Conservation (phyloP, 2,113 vertebrate genomes). For the Anoplopoma fimbria region DNA sequence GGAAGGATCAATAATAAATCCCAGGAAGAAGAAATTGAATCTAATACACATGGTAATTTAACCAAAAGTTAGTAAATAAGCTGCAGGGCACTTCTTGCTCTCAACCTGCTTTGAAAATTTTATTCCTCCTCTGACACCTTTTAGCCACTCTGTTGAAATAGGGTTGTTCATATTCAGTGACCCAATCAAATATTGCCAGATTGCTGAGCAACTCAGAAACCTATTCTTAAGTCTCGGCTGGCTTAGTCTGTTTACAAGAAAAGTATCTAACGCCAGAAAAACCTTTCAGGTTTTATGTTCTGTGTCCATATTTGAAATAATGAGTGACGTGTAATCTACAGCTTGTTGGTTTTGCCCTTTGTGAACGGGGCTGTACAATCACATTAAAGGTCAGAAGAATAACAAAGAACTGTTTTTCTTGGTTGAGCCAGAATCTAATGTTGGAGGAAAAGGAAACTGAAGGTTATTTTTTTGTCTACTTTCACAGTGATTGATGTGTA, state of each 20-base stretch:
- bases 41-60: slow-evolving; percentile 51
- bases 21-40: slow-evolving; percentile 49
- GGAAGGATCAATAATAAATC: slow-evolving; percentile 55
- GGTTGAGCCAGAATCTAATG: slow-evolving; percentile 15
- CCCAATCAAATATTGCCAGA: slow-evolving; percentile 18
- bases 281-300: slow-evolving; percentile 28
- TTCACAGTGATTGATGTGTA: slow-evolving; percentile 65
- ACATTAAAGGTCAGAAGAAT: slow-evolving; percentile 78
- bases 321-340: slow-evolving; percentile 74
- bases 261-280: slow-evolving; percentile 12
- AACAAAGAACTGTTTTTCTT: slow-evolving; percentile 69
- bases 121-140: slow-evolving; percentile 34
- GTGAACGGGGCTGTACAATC: slow-evolving; percentile 65
- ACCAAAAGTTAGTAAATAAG: slow-evolving; percentile 42
- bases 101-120: slow-evolving; percentile 47
- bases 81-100: slow-evolving; percentile 22
- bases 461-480: slow-evolving; percentile 42
- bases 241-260: background rate
- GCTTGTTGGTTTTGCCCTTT: slow-evolving; percentile 78
- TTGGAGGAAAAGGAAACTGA: slow-evolving; percentile 48
- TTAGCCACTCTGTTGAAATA: slow-evolving; percentile 23
- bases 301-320: slow-evolving; percentile 55
- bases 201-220: background rate
- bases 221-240: background rate
- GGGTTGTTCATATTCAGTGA: slow-evolving; percentile 28